Evolutionary conservation across 2,888 invertebrate species (phyloP).

Genomic region (Tromatobia lineatoria): DNA sequence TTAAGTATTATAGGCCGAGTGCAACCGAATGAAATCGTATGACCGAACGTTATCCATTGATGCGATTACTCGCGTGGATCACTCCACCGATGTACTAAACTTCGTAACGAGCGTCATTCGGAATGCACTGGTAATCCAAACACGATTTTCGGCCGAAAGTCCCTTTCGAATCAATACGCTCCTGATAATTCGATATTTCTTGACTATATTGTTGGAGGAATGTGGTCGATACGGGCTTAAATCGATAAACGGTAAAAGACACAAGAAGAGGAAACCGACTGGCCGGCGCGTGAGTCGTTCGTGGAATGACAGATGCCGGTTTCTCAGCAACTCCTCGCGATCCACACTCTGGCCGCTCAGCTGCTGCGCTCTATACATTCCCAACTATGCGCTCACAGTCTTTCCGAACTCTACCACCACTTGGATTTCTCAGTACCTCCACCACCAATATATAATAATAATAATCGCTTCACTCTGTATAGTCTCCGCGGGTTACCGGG

Average conservation of each 20-base stretch:
- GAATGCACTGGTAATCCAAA: constrained; percentile 13
- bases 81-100: background rate
- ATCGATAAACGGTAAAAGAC: background rate
- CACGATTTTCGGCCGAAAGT: background rate
- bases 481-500: constrained; percentile 72
- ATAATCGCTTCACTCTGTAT: too few species aligned
- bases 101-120: background rate
- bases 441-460: background rate
- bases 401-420: too few species aligned
- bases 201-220: background rate
- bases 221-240: background rate
- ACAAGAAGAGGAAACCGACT: constrained; percentile 65
- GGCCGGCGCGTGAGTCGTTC: constrained; percentile 73
- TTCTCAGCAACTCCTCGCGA: constrained; percentile 38
- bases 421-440: constrained; percentile 23
- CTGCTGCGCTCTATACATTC: background rate
- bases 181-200: background rate
- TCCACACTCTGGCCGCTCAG: constrained; percentile 1
- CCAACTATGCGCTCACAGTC: too few species aligned
- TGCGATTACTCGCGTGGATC: background rate
- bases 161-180: background rate
- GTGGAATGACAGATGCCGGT: constrained; percentile 77
- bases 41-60: constrained; percentile 12
- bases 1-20: background rate
- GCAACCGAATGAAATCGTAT: constrained; percentile 28